Conservation (phyloP, 2,113 vertebrate genomes). For the Chaetura pelagica region DNA sequence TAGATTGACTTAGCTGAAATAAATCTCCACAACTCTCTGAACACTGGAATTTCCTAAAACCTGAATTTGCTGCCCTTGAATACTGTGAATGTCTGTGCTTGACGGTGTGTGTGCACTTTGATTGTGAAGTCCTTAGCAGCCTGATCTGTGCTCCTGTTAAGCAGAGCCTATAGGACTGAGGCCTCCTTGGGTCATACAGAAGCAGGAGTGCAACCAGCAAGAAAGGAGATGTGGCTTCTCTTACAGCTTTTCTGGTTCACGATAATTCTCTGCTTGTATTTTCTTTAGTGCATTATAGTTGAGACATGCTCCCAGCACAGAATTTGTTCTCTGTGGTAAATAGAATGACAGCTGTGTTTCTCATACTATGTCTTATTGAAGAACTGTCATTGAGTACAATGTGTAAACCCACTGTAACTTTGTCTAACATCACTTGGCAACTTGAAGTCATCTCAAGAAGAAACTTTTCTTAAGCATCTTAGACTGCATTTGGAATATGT, state of each 20-base stretch:
- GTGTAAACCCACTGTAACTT: neutral
- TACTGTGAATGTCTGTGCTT: neutral
- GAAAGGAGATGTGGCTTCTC: neutral
- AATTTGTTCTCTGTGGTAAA: neutral
- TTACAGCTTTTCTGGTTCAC: neutral
- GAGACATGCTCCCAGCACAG: neutral
- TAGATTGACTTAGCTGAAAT: neutral
- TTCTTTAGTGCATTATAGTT: neutral
- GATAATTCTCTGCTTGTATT: neutral
- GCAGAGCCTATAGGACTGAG: neutral
- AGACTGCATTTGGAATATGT: neutral
- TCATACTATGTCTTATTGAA: neutral
- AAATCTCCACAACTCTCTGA: neutral
- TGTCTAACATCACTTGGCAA: neutral
- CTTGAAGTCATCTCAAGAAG: neutral
- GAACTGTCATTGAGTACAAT: neutral
- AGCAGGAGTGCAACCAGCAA: neutral
- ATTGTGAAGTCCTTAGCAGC: fast-evolving
- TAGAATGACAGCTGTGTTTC: neutral
- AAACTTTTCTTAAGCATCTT: neutral
- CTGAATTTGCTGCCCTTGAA: neutral
- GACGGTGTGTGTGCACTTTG: neutral
- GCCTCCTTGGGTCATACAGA: neutral
- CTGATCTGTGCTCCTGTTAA: neutral
- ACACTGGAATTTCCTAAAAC: neutral